Evolutionary conservation across 2,113 vertebrate genomes (phyloP).

Genomic region (Illadopsis cleaveri): DNA sequence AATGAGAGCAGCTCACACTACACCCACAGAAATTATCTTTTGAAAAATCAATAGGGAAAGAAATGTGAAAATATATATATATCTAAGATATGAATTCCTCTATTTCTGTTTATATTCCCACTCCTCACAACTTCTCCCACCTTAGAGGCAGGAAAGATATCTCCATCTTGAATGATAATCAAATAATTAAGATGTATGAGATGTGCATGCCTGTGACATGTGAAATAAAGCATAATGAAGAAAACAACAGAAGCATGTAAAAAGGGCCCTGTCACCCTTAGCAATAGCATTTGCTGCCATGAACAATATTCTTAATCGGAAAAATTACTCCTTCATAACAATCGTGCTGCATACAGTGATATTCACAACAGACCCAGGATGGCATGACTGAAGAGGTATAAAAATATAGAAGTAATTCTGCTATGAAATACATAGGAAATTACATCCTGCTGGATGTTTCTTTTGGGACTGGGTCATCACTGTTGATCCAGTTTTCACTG

Average conservation of each 20-base stretch:
- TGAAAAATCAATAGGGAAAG: constrained; percentile 64
- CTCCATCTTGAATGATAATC: constrained; percentile 51
- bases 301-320: constrained; percentile 1
- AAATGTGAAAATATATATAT: constrained; percentile 57
- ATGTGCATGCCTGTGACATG: neutral
- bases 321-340: constrained; percentile 8
- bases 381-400: neutral
- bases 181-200: constrained; percentile 69
- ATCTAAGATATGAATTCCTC: constrained; percentile 29
- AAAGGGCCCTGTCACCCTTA: neutral
- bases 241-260: neutral
- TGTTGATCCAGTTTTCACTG: neutral
- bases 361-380: neutral
- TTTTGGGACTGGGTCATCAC: neutral
- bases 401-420: constrained; percentile 25
- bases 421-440: constrained; percentile 20
- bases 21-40: constrained; percentile 62
- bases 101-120: neutral
- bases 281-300: constrained; percentile 7
- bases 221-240: constrained; percentile 41
- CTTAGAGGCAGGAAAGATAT: neutral
- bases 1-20: constrained; percentile 67
- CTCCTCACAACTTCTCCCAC: neutral
- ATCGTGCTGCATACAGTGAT: neutral
- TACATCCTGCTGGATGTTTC: neutral